Base-by-base conservation (phyloP, 2,797 vertebrate species). In the Trachops cirrhosus region DNA sequence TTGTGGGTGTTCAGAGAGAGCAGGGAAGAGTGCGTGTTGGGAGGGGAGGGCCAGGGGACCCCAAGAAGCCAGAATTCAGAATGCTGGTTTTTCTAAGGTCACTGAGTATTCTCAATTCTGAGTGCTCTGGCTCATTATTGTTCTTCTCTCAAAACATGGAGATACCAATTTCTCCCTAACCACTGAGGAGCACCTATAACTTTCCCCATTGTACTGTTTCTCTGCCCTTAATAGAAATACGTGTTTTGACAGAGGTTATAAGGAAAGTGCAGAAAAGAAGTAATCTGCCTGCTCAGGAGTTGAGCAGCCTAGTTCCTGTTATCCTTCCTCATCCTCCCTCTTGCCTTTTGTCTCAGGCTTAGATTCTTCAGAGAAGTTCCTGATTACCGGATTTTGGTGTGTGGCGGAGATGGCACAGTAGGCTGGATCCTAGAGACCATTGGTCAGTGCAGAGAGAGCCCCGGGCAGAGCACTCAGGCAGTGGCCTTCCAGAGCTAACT, bases 401-500 rank as follows among this genome's bases (percentile, higher is more conserved):
- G 99, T 64, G 99, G 99, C 2, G 99, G 99, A 41, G 99, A 99
- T 0, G 99, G 99, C 94, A 99, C 99, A 0, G 99, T 99, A 8
- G 99, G 99, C 48, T 99, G 99, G 99, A 99, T 99, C 95, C 98
- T 99, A 86, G 99, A 99, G 78, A 99, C 99, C 90, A 99, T 99
- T 94, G 99, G 99, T 99, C 97, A 98, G 98, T 64, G 70, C n/a
- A 75, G 41, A 82, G 70, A 68, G 74, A 75, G 12, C 32, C 46
- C 52, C 1, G 21, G 79, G 71, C 12, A 70, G 92, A 82, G 59
- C 41, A 15, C 18, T 22, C 80, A 67, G 77, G 29, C 32, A 70
- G 14, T 83, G 44, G 34, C 64, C 67, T 77, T 78, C 83, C 44
- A 34, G 34, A 84, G 62, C 90, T 64, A 64, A 73, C 75, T 87